Evolutionary conservation across 2,113 vertebrate genomes (phyloP).

Genomic region (Xiphophorus couchianus): DNA sequence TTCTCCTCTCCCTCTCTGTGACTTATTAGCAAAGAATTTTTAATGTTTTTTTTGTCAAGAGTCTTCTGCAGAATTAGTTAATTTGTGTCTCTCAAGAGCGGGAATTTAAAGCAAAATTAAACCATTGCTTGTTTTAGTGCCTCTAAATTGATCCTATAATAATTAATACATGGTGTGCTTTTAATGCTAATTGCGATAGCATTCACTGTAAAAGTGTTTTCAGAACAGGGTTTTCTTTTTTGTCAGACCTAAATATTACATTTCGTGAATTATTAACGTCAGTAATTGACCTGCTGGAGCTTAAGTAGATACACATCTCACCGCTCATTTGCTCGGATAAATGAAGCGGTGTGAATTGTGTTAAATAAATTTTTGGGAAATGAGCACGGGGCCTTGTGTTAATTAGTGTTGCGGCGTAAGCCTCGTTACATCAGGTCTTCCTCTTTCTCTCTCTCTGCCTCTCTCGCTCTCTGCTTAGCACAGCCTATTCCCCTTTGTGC

Average conservation of each 20-base stretch:
- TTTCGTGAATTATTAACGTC: constrained; percentile 69
- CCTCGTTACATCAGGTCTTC: constrained; percentile 61
- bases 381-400: constrained; percentile 63
- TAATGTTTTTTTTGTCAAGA: background rate
- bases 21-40: constrained; percentile 2
- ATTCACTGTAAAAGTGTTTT: constrained; percentile 33
- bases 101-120: constrained; percentile 32
- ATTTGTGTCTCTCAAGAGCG: constrained; percentile 41
- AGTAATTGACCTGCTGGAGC: constrained; percentile 71
- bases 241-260: constrained; percentile 57
- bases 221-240: constrained; percentile 22
- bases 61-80: constrained; percentile 32
- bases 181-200: constrained; percentile 57
- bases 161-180: constrained; percentile 56
- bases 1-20: background rate
- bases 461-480: constrained; percentile 49
- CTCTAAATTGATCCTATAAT: constrained; percentile 36
- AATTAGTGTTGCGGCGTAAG: constrained; percentile 67
- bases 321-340: constrained; percentile 67
- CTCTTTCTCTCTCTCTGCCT: constrained; percentile 28
- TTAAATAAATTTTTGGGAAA: constrained; percentile 73
- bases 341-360: constrained; percentile 59
- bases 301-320: constrained; percentile 71
- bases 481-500: constrained; percentile 66
- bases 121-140: constrained; percentile 13